Percentiles rank a stretch among this genome's conserved stretches.
These are phyloP conservation scores for Arizona elegans DNA, from an alignment of 2,113 vertebrate species.

Conservation along the genomic window DNA sequence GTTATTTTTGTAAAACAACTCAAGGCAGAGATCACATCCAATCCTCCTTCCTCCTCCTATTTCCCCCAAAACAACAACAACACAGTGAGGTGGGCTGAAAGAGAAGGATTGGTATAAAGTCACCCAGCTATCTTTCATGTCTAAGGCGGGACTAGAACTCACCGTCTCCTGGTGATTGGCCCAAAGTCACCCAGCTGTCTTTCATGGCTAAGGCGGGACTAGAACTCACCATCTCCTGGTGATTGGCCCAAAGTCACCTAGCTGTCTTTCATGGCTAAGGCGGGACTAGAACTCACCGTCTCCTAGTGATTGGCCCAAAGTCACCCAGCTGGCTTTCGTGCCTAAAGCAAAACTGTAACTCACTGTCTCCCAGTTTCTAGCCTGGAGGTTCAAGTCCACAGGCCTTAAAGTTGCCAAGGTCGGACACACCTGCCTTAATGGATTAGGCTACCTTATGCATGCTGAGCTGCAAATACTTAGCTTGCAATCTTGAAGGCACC, in stretches of 20 bases:
- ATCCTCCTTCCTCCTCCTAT: too few relatives aligned
- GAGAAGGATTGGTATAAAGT: not conserved
- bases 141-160: not conserved
- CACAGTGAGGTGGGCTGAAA: not conserved
- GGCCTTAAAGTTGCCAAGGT: not conserved
- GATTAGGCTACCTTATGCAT: not conserved
- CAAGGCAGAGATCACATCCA: not conserved
- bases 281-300: not conserved
- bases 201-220: not conserved
- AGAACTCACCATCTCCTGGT: not conserved
- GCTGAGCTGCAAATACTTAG: not conserved
- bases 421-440: not conserved
- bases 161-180: not conserved
- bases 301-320: not conserved
- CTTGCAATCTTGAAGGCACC: not conserved
- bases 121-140: not conserved
- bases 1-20: not conserved
- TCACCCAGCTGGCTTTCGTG: not conserved
- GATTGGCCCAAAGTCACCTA: not conserved
- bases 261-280: not conserved
- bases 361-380: not conserved
- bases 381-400: not conserved
- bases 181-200: fast-evolving
- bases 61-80: too few relatives aligned
- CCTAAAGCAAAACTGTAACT: not conserved